phyloP scores from a whole-genome alignment of 2,113 vertebrate genomes.

The Oncorhynchus tshawytscha region DNA sequence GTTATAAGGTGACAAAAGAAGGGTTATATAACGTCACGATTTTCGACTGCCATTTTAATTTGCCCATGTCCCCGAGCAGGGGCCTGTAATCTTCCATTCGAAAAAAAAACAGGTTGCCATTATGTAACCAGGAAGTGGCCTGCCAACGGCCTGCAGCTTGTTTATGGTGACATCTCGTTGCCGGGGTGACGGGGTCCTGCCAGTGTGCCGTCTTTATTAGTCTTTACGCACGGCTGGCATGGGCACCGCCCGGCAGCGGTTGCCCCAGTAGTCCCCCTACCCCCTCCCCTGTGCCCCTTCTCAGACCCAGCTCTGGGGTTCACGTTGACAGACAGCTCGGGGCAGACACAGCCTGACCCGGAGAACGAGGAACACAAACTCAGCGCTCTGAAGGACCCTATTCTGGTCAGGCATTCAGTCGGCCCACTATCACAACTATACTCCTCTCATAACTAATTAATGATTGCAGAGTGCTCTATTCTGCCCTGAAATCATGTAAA shows the following conservation, averaged over 20 bases:
- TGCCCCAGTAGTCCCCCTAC: slow-evolving; percentile 7
- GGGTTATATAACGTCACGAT: slow-evolving; percentile 33
- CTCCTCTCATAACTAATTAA: background rate
- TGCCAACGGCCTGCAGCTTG: slow-evolving; percentile 74
- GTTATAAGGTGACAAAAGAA: slow-evolving; percentile 21
- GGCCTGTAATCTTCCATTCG: slow-evolving; percentile 41
- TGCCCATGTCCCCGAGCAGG: slow-evolving; percentile 27
- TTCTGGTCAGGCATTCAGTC: background rate
- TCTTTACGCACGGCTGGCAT: slow-evolving; percentile 53
- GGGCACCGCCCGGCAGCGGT: slow-evolving; percentile 37
- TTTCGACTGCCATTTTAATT: slow-evolving; percentile 35
- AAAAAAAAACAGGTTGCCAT: slow-evolving; percentile 58
- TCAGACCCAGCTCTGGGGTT: slow-evolving; percentile 34
- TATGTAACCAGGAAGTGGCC: slow-evolving; percentile 64
- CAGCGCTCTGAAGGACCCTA: too few species aligned
- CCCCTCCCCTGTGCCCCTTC: slow-evolving; percentile 56
- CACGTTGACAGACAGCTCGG: slow-evolving; percentile 45
- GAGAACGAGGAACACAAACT: slow-evolving; percentile 21
- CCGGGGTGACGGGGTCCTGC: slow-evolving; percentile 61
- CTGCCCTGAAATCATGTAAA: background rate
- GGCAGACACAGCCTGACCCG: slow-evolving; percentile 46
- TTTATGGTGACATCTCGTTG: slow-evolving; percentile 72
- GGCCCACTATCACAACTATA: background rate
- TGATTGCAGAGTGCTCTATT: background rate
- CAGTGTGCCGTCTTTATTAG: slow-evolving; percentile 70